These are phyloP conservation scores for Channallabes apus DNA, from an alignment of 2,797 vertebrate species.

Conservation along the genomic window DNA sequence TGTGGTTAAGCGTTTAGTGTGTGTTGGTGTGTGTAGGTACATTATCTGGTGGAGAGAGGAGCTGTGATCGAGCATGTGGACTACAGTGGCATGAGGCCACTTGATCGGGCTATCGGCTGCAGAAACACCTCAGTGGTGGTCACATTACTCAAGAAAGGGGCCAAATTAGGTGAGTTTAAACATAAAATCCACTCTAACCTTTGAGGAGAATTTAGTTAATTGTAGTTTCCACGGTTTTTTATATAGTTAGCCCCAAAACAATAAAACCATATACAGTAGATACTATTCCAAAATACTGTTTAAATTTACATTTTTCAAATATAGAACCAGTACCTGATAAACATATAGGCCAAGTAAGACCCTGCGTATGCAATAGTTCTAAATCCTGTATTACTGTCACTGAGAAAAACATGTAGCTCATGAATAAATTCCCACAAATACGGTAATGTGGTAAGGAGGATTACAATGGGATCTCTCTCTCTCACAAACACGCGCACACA, in stretches of 20 bases:
- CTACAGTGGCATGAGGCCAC: constrained; percentile 94
- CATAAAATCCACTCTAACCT: neutral
- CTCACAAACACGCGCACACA: neutral
- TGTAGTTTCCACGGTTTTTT: neutral
- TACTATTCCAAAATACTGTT: neutral
- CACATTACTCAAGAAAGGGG: constrained; percentile 91
- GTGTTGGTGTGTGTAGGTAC: constrained; percentile 75
- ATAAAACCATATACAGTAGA: neutral
- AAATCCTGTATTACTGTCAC: neutral
- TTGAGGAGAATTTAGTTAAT: neutral
- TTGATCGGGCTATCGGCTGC: constrained; percentile 97
- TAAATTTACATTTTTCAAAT: neutral
- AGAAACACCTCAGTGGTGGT: constrained; percentile 93
- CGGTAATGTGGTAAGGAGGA: neutral
- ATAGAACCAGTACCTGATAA: neutral
- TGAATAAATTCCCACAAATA: neutral
- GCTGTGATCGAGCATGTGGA: constrained; percentile 96
- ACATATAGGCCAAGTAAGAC: neutral
- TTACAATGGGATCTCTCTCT: neutral
- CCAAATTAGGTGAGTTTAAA: constrained; percentile 85
- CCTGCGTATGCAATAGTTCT: neutral
- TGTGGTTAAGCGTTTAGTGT: neutral
- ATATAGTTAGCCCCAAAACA: neutral
- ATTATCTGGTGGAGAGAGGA: constrained; percentile 94
- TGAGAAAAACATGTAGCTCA: constrained; percentile 9